A percentile compares a stretch with the other conserved stretches of the same genome.
Conservation (phyloP, 2,888 invertebrate species). For the Apamea epomidion region DNA sequence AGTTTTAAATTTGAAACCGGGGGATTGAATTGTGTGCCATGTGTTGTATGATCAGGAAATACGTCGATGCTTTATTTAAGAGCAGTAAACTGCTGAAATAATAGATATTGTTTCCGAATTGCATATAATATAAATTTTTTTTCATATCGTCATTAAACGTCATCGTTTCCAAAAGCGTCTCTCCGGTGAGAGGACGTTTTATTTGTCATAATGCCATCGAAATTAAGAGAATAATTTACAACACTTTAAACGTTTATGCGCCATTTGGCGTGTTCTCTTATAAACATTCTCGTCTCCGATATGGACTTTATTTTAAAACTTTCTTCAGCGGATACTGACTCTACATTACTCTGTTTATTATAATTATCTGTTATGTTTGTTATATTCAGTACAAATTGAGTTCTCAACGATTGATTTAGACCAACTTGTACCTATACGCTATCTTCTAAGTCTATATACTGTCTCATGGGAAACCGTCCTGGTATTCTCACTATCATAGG, state of each 20-base stretch:
- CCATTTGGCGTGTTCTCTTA: constrained; percentile 83
- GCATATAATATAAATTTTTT: constrained; percentile 26
- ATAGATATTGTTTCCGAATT: constrained; percentile 31
- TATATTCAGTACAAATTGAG: not conserved
- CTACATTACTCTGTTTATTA: constrained; percentile 21
- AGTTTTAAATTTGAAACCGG: constrained; percentile 28
- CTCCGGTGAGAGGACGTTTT: constrained; percentile 84
- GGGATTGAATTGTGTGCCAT: constrained; percentile 25
- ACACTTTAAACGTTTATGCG: constrained; percentile 84
- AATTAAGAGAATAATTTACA: constrained; percentile 83
- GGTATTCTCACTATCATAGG: not conserved
- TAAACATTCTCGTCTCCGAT: constrained; percentile 76
- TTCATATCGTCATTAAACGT: constrained; percentile 24
- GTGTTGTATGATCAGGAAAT: constrained; percentile 42
- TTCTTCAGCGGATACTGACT: constrained; percentile 62
- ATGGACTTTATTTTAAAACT: constrained; percentile 77
- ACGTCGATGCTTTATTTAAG: constrained; percentile 4
- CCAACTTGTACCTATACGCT: not conserved
- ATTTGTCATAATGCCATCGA: constrained; percentile 79
- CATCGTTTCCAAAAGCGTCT: constrained; percentile 66
- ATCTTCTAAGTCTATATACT: not conserved
- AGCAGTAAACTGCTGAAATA: constrained; percentile 13
- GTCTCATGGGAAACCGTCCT: not conserved
- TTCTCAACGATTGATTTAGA: not conserved
- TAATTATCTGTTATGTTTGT: constrained; percentile 18